Percentiles rank a stretch among this genome's conserved stretches.
phyloP scores from a whole-genome alignment of 2,888 invertebrate species.

The Leucophenga maculata region DNA sequence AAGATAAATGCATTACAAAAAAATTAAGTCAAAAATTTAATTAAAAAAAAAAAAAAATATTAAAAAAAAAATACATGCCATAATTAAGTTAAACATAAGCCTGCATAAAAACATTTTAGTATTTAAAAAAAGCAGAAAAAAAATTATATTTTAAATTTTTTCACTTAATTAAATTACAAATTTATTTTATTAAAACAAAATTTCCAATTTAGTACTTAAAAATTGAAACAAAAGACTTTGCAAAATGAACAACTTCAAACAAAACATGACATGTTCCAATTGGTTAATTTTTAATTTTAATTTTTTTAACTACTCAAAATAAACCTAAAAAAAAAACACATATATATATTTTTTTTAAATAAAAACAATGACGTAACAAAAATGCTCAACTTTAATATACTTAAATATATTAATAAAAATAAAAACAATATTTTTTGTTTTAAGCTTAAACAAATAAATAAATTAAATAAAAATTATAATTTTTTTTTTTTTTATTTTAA shows the following conservation, averaged over 20 bases:
- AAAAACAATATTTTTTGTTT: constrained; percentile 1
- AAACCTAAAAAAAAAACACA: too few species aligned
- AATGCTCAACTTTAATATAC: constrained; percentile 55
- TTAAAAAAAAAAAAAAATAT: constrained; percentile 46
- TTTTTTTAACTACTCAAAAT: constrained; percentile 37
- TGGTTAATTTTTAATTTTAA: constrained; percentile 46
- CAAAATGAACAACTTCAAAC: constrained; percentile 36
- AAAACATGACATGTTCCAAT: not conserved
- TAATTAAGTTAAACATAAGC: constrained; percentile 52
- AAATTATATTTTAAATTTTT: constrained; percentile 41
- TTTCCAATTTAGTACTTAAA: constrained; percentile 47
- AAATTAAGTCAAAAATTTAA: constrained; percentile 9
- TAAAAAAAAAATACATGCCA: constrained; percentile 62
- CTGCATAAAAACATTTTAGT: not conserved
- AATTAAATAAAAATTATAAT: not conserved
- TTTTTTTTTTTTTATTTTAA: too few species aligned
- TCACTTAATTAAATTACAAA: constrained; percentile 11
- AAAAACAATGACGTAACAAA: constrained; percentile 25
- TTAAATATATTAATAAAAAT: not conserved
- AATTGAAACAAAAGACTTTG: constrained; percentile 54
- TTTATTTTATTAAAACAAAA: constrained; percentile 5
- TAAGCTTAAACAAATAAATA: constrained; percentile 11
- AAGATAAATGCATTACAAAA: constrained; percentile 12
- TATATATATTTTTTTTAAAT: constrained; percentile 39
- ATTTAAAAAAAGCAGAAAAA: not conserved